Base-by-base conservation (phyloP, 2,113 vertebrate genomes). In the Oceanites oceanicus region DNA sequence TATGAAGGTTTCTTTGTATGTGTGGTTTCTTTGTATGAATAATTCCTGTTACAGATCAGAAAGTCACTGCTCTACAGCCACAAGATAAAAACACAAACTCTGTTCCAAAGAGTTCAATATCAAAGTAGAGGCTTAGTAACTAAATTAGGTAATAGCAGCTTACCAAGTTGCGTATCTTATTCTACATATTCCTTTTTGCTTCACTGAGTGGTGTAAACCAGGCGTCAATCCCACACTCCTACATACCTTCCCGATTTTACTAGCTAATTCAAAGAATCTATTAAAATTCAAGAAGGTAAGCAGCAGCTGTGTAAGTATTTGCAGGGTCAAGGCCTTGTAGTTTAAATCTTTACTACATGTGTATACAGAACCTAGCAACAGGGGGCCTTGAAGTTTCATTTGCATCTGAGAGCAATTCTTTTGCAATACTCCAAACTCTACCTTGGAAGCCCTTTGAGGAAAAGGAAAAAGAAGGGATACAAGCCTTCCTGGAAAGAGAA, bases 271-370 rank as follows among this genome's bases (percentile, higher is more conserved):
- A 94, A 84, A 94, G 47, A 47, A 84, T 44, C 73, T 72, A 92
- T 96, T 96, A 91, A 95, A 92, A 97, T 96, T 96, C 95, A 91
- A n/a, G 5, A 67, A 91, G 76, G 84, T 91, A 89, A 86, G 44
- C 91, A 92, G 89, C 93, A 96, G 80, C 91, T 91, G 93, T 94
- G 93, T 92, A 92, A 96, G 89, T 91, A 92, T 96, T 96, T 94
- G 84, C 89, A 95, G 84, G 93, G 96, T 96, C 96, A 94, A 66
- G 84, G 56, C 96, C 95, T 95, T 78, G 61, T 91, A 95, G 89
- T 96, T 96, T 85, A 92, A 95, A 92, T 94, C 80, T 89, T 96
- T 94, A 82, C 73, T 90, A 96, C 95, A 96, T 22, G 58, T 95
- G 89, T 95, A 94, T 52, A 73, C 47, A 87, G 84, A 96, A 94